Base-by-base conservation (phyloP, 2,888 invertebrate species). In the Drosophila macrospina region DNA sequence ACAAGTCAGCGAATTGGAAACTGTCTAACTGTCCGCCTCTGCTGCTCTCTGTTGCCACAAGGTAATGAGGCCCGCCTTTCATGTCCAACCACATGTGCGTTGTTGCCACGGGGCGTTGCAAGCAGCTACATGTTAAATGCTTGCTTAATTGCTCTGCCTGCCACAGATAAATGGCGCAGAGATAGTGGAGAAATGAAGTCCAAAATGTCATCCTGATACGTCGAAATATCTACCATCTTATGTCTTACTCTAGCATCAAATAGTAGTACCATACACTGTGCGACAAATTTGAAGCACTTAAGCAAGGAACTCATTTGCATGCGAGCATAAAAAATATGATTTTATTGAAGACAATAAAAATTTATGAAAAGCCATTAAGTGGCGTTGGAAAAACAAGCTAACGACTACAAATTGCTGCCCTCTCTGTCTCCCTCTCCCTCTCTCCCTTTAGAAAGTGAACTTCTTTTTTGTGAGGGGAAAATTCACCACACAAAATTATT, bases 271-370 rank as follows among this genome's bases (percentile, higher is more conserved):
- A 69, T 13, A 60, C 54, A n/a, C 59, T 77, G 78, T 56, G 73
- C 57, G 42, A 72, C 86, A 72, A 88, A 82, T 82, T 88, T 45
- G 15, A 28, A 48, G 52, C 69, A 62, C 59, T 76, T 24, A 48
- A 41, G n/a, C n/a, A 39, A 20, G 7, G 16, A 65, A 56, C 36
- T 28, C 66, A 87, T 83, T 88, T 88, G 89, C 86, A 82, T 80
- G 70, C 51, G 36, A 63, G 63, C 62, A 62, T 59, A 61, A 52
- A 60, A 77, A 68, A 57, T 28, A 36, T 36, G 41, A 44, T 70
- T 86, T 77, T 89, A 85, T 85, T 72, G 75, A 83, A 71, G 75
- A 86, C 81, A 89, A 86, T 89, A 88, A 86, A 86, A 86, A 78
- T 75, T 66, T 88, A 84, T 84, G 86, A 89, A 86, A 86, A 78